phyloP scores from a whole-genome alignment of 1,140 invertebrate genomes.

The Pogonomyrmex barbatus region DNA sequence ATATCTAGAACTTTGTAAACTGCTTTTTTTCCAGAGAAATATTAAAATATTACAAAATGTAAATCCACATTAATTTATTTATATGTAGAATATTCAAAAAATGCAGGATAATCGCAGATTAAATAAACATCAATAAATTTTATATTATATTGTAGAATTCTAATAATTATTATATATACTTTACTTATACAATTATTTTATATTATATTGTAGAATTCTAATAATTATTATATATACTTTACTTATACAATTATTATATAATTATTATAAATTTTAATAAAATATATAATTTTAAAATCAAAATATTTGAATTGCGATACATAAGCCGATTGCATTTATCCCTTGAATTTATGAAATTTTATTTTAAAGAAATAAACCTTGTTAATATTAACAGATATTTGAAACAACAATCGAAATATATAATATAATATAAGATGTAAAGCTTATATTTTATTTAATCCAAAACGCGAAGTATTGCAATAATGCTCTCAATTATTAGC shows the following conservation, averaged over 20 bases:
- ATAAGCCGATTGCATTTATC: neutral
- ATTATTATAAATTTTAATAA: neutral
- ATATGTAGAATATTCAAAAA: neutral
- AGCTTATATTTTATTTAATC: neutral
- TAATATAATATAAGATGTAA: neutral
- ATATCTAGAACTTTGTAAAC: slow-evolving; percentile 29
- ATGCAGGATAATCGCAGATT: neutral
- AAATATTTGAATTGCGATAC: neutral
- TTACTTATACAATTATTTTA: neutral
- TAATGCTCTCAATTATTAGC: too few species aligned
- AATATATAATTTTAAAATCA: neutral
- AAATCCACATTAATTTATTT: neutral
- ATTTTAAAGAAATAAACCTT: neutral
- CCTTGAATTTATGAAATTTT: neutral
- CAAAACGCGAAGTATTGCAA: neutral
- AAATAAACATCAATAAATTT: neutral
- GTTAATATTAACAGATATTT: neutral
- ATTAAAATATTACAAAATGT: slow-evolving; percentile 21
- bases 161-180: neutral
- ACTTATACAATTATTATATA: neutral
- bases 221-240: neutral
- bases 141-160: neutral
- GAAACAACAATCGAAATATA: neutral
- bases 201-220: neutral
- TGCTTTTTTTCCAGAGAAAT: neutral